phyloP scores from a whole-genome alignment of 2,797 vertebrate genomes.

The Gila robusta region DNA sequence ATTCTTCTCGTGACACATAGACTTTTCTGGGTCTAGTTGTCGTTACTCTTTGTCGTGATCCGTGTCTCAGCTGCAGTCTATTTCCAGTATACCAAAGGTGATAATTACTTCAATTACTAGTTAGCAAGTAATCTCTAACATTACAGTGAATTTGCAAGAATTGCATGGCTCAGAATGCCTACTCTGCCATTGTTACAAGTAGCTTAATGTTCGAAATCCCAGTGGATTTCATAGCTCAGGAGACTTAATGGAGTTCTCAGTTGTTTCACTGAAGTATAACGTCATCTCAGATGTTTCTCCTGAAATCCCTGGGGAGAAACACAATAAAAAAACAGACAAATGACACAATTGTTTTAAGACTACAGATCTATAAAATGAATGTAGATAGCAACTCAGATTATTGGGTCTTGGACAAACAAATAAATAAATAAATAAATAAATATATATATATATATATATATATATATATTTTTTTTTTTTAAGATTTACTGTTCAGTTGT shows the following conservation, averaged over 20 bases:
- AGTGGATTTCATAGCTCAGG: background rate
- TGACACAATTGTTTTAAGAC: background rate
- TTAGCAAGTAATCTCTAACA: background rate
- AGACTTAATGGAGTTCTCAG: constrained; percentile 6
- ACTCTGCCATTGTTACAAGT: background rate
- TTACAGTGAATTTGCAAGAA: background rate
- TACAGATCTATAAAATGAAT: background rate
- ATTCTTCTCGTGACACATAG: background rate
- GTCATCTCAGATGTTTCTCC: background rate
- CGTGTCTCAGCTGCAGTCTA: background rate
- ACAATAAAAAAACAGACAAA: background rate
- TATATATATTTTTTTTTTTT: no score
- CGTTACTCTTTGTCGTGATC: background rate
- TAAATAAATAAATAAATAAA: background rate
- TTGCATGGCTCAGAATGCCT: background rate
- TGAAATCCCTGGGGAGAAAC: background rate
- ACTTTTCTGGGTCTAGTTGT: background rate
- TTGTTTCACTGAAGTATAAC: background rate
- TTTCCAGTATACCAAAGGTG: background rate
- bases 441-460: no score
- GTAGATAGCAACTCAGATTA: background rate
- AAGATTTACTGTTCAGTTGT: background rate
- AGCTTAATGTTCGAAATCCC: background rate
- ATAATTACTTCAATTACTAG: constrained; percentile 18
- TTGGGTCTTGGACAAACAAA: background rate